phyloP scores from a whole-genome alignment of 1,140 invertebrate genomes.

The Calliopsis andreniformis region DNA sequence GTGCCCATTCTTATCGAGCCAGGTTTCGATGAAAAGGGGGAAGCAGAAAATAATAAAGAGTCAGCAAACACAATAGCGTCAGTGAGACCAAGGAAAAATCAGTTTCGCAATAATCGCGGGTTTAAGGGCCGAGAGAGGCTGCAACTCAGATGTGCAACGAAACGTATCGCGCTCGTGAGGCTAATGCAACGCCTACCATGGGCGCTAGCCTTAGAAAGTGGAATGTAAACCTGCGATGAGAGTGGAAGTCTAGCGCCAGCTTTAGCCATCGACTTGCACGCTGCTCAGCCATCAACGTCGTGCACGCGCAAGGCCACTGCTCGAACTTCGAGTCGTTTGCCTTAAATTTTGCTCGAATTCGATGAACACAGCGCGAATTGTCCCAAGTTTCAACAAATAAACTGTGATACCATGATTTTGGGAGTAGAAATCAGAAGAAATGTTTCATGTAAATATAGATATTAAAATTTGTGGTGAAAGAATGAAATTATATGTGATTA shows the following conservation, averaged over 20 bases:
- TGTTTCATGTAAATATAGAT: too few relatives aligned
- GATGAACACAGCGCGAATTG: too few relatives aligned
- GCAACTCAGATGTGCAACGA: constrained; percentile 11
- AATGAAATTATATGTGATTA: too few relatives aligned
- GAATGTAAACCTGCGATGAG: constrained; percentile 28
- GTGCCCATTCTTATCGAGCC: neutral
- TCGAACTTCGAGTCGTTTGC: too few relatives aligned
- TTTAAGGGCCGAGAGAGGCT: neutral
- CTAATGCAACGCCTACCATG: constrained; percentile 42
- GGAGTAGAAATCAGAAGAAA: too few relatives aligned
- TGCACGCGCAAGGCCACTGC: neutral
- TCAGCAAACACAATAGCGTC: neutral
- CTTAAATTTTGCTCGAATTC: too few relatives aligned
- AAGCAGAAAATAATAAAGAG: neutral
- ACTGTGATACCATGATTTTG: too few relatives aligned
- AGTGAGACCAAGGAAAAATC: neutral
- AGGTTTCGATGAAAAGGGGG: neutral
- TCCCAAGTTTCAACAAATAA: too few relatives aligned
- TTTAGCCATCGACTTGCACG: constrained; percentile 15
- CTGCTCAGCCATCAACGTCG: neutral
- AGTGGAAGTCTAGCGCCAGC: constrained; percentile 37
- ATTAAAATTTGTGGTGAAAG: too few relatives aligned
- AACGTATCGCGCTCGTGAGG: constrained; percentile 24
- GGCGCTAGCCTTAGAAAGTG: constrained; percentile 46
- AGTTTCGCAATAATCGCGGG: constrained; percentile 14